Base-by-base conservation (phyloP, 2,888 invertebrate genomes). In the Cantharis rufa region DNA sequence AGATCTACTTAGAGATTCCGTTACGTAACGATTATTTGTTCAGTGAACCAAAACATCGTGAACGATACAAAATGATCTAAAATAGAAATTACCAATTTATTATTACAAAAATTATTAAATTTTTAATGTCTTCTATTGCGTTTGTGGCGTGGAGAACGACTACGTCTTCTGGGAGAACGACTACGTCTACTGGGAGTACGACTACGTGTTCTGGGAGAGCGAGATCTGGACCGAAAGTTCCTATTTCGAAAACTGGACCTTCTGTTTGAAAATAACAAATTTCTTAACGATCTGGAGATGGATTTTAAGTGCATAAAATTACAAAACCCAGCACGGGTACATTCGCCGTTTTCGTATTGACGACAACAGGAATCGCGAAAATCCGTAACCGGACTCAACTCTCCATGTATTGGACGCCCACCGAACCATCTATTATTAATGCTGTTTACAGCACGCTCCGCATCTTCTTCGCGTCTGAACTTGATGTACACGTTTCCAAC, bases 301-400 rank as follows among this genome's bases (percentile, higher is more conserved):
- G 99, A 99, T 87, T 99, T 99, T 87, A 99, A 91, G 87, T 99
- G 99, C 99, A 99, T 99, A 89, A 99, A 99, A 90, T 99, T 99
- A 89, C 99, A 99, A 90, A 99, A 99, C 48, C 99, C 99, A 84
- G 98, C 98, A 75, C 99, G 92, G 0, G 98, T 98, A 88, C 99
- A 99, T 89, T 98, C 99, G 1, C 98, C 98, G 96, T 98, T 98
- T 90, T 99, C 99, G 88, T 99, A 99, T 89, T 99, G 99, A 61
- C 99, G 94, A 87, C 99, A 99, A 87, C 99, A 99, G 0, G 99
- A 99, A 90, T 99, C 99, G 84, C 99, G 93, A 87, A 99, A 99
- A 89, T 99, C 99, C 73, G 99, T 99, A 0, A 99, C 99, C 0
- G 99, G 99, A 7, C 98, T 99, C 71, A 99, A 89, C 89, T 99